These are phyloP conservation scores for Echeneis naucrates DNA, from an alignment of 2,797 vertebrate genomes.

Conservation along the genomic window DNA sequence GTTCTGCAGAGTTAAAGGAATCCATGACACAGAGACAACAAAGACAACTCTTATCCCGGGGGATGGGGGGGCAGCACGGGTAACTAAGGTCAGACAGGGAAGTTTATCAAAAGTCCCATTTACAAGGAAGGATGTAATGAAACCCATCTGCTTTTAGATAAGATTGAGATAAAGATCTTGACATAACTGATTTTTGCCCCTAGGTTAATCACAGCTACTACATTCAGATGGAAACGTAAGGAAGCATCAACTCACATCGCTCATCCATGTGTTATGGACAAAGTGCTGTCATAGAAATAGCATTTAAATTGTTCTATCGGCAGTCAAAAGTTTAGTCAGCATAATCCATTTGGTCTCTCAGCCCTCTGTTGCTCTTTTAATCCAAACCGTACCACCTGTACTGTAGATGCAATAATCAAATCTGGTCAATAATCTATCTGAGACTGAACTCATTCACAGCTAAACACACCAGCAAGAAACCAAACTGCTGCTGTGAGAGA, in stretches of 20 bases:
- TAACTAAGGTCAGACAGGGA: not conserved
- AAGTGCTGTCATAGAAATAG: too few relatives aligned
- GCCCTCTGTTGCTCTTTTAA: too few relatives aligned
- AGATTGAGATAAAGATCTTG: not conserved
- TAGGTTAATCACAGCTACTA: not conserved
- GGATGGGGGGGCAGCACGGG: not conserved
- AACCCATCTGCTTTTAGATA: not conserved
- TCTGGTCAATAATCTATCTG: not conserved
- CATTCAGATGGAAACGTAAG: too few relatives aligned
- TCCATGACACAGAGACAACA: not conserved
- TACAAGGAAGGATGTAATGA: not conserved
- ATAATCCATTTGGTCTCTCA: too few relatives aligned
- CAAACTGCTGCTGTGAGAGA: constrained; percentile 22
- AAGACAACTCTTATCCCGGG: not conserved
- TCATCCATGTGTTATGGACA: too few relatives aligned
- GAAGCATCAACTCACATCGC: too few relatives aligned
- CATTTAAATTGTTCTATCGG: too few relatives aligned
- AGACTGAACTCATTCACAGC: constrained; percentile 10
- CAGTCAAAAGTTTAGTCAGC: too few relatives aligned
- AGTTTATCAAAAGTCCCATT: not conserved
- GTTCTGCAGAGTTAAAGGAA: not conserved
- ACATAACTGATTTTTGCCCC: too few relatives aligned
- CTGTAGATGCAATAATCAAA: not conserved
- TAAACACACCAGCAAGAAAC: constrained; percentile 34
- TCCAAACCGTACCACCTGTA: not conserved